Percentiles rank a stretch among this genome's conserved stretches.
Evolutionary conservation across 2,113 vertebrate genomes (phyloP).

Genomic region (Terrapene triunguis): DNA sequence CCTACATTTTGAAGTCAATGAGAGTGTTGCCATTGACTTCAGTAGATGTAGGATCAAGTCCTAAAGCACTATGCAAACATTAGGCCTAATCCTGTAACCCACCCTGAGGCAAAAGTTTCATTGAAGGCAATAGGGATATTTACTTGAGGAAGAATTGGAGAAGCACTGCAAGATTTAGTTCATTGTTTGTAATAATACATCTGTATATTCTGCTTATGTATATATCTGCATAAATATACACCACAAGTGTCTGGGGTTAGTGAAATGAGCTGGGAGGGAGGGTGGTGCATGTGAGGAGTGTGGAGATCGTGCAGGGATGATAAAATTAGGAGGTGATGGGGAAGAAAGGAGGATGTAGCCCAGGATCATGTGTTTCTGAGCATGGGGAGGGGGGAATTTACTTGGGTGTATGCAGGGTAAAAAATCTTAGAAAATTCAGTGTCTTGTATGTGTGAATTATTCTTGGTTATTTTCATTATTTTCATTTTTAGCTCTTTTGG

Average conservation of each 20-base stretch:
- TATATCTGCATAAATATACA: background rate
- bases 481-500: background rate
- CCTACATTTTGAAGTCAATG: background rate
- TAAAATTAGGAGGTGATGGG: background rate
- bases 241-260: background rate
- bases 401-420: background rate
- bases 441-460: background rate
- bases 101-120: background rate
- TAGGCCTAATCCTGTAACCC: background rate
- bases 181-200: background rate
- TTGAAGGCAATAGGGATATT: background rate
- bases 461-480: background rate
- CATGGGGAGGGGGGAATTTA: background rate
- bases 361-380: background rate
- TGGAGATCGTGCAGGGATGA: background rate
- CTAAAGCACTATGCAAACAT: background rate
- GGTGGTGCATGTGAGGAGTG: background rate
- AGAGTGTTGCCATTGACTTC: background rate
- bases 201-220: background rate
- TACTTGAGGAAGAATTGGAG: background rate
- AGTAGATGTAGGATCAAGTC: background rate
- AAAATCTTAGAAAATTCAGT: background rate
- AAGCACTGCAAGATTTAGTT: background rate
- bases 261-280: background rate
- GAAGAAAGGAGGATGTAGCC: background rate